Evolutionary conservation across 64 coral and sea anemone genomes (phyloP).

Genomic region (Porites australiensis): DNA sequence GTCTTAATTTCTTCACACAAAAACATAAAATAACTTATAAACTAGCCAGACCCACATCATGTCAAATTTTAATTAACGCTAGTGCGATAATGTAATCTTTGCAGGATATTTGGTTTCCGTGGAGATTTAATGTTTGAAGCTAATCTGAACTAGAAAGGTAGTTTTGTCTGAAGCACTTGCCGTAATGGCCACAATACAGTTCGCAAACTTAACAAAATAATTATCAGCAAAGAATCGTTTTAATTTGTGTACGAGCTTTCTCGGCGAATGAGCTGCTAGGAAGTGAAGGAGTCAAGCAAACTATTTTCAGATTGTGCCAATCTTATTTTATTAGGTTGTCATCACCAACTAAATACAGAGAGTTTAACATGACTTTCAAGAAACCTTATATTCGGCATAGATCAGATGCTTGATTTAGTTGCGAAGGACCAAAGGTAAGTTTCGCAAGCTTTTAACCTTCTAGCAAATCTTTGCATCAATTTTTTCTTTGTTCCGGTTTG

Average conservation of each 20-base stretch:
- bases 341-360: background rate
- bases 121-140: background rate
- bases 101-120: constrained; percentile 5
- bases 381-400: background rate
- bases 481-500: background rate
- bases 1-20: background rate
- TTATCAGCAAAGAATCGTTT: background rate
- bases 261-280: constrained; percentile 23
- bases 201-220: constrained; percentile 4
- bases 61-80: constrained; percentile 28
- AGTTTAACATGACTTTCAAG: background rate
- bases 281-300: background rate
- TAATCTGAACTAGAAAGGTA: background rate
- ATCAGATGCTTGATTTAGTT: background rate
- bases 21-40: background rate
- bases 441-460: background rate
- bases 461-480: background rate
- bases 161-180: background rate
- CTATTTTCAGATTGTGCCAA: background rate
- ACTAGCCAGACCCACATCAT: background rate
- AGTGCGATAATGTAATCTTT: constrained; percentile 9
- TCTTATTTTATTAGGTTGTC: constrained; percentile 1
- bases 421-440: background rate
- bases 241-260: background rate
- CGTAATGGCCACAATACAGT: background rate